Evolutionary conservation across 2,113 vertebrate species (phyloP).

Genomic region (Erythrocebus patas): DNA sequence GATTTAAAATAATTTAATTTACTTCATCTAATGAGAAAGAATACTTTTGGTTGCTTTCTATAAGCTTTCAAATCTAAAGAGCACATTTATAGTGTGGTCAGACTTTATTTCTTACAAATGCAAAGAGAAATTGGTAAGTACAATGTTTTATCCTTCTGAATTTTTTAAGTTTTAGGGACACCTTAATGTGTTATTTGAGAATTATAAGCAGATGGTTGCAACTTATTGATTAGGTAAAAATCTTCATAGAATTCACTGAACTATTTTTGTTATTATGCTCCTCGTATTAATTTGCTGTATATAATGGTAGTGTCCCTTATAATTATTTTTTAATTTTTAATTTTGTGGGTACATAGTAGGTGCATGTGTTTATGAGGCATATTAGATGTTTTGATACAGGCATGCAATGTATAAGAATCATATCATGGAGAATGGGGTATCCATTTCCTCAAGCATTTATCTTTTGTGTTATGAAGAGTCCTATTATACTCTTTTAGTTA

Average conservation of each 20-base stretch:
- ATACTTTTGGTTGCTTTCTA: background rate
- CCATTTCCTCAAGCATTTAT: too few species aligned
- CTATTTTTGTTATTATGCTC: background rate
- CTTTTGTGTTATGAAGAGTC: too few species aligned
- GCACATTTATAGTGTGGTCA: background rate
- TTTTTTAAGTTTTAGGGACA: background rate
- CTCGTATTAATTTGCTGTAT: background rate
- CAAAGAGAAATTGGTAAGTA: background rate
- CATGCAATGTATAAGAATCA: too few species aligned
- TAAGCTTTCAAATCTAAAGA: background rate
- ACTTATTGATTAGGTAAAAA: background rate
- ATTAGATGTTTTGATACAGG: too few species aligned
- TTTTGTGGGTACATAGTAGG: too few species aligned
- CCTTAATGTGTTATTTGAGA: background rate
- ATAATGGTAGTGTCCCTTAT: background rate
- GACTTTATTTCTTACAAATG: constrained; percentile 2
- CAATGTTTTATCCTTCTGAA: background rate
- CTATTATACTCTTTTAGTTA: too few species aligned
- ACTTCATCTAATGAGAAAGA: background rate
- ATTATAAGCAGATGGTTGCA: background rate
- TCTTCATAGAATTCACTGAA: background rate
- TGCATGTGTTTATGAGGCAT: too few species aligned
- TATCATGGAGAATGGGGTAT: too few species aligned
- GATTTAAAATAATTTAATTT: background rate
- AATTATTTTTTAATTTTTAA: too few species aligned